These are phyloP conservation scores for Ailuropoda melanoleuca DNA, from an alignment of 2,113 vertebrate species.

Conservation along the genomic window DNA sequence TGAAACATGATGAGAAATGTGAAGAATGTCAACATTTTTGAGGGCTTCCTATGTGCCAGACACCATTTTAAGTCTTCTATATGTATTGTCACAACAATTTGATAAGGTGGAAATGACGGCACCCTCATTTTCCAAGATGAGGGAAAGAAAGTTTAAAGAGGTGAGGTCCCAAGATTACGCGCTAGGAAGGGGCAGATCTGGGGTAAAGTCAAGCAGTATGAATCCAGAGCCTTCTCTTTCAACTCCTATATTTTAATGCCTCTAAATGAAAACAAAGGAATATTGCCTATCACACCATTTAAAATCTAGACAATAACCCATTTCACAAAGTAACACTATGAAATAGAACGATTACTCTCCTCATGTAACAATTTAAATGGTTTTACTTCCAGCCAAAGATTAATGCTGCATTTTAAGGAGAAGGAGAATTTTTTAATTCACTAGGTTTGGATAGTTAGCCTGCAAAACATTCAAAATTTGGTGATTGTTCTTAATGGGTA, in stretches of 20 bases:
- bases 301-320: not conserved
- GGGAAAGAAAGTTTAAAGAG: not conserved
- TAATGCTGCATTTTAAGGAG: conserved; percentile 7
- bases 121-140: conserved; percentile 39
- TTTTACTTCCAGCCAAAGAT: conserved; percentile 40
- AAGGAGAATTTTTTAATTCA: conserved; percentile 24
- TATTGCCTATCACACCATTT: not conserved
- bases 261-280: not conserved
- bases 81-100: not conserved
- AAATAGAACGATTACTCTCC: not conserved
- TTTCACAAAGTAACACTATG: conserved; percentile 14
- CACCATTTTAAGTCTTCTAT: not conserved
- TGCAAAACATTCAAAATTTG: conserved; percentile 35
- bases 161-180: not conserved
- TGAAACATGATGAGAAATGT: conserved; percentile 4
- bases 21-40: not conserved
- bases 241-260: not conserved
- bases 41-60: not conserved
- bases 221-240: not conserved
- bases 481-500: not conserved
- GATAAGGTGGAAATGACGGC: not conserved
- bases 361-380: not conserved
- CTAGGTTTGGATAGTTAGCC: not conserved
- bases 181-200: not conserved
- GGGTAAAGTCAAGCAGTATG: not conserved